phyloP scores from a whole-genome alignment of 2,888 invertebrate species.

The Papilio demoleus region DNA sequence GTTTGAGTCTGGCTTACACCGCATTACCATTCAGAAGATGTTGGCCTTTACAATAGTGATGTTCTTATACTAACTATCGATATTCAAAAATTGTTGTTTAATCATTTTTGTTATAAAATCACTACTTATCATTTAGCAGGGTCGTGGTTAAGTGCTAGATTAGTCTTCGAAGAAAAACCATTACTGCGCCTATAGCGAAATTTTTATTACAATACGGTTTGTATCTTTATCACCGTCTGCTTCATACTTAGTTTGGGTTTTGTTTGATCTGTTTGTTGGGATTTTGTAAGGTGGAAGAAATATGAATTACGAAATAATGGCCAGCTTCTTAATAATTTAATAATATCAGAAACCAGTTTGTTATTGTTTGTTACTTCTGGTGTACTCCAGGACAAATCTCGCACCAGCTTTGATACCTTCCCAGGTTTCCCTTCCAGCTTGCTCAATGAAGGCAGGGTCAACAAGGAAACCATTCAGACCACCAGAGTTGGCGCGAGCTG shows the following conservation, averaged over 20 bases:
- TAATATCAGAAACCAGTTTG: background rate
- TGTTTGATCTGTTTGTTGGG: no score
- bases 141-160: no score
- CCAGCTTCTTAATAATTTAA: background rate
- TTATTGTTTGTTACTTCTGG: slow-evolving; percentile 39
- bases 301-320: background rate
- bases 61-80: slow-evolving; percentile 20
- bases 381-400: slow-evolving; percentile 58
- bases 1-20: slow-evolving; percentile 45
- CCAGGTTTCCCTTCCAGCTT: slow-evolving; percentile 85
- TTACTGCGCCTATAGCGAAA: no score
- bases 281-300: background rate
- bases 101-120: no score
- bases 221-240: no score
- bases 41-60: slow-evolving; percentile 46
- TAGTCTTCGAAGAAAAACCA: no score
- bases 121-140: no score
- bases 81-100: background rate
- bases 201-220: no score
- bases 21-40: slow-evolving; percentile 23
- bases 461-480: slow-evolving; percentile 79
- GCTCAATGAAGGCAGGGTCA: slow-evolving; percentile 79
- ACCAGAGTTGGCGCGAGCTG: slow-evolving; percentile 65
- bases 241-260: no score
- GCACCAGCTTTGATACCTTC: slow-evolving; percentile 82